Evolutionary conservation across 2,113 vertebrate genomes (phyloP).

Genomic region (Emydocephalus ijimae): DNA sequence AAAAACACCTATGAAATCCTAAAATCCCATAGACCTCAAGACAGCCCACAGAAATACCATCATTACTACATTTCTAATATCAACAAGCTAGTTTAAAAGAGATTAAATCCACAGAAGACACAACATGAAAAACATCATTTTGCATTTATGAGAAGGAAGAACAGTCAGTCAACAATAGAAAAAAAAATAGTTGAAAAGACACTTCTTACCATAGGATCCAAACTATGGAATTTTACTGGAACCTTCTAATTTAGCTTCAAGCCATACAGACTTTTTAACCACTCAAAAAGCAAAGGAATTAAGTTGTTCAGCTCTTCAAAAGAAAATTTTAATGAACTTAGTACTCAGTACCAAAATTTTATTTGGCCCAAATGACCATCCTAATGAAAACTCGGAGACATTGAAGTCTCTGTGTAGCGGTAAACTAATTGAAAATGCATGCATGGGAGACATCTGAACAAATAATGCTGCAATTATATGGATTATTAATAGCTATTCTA

Average conservation of each 20-base stretch:
- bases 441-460: background rate
- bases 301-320: conserved; percentile 13
- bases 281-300: background rate
- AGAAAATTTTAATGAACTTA: conserved; percentile 9
- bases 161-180: background rate
- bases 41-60: background rate
- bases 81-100: background rate
- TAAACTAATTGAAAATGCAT: conserved; percentile 23
- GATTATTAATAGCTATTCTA: conserved; percentile 27
- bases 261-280: background rate
- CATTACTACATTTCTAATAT: background rate
- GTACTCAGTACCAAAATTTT: conserved; percentile 6
- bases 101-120: background rate
- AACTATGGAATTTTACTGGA: background rate
- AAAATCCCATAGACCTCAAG: background rate
- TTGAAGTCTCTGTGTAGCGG: background rate
- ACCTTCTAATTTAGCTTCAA: background rate
- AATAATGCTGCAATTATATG: conserved; percentile 4
- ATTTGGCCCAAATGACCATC: conserved; percentile 23
- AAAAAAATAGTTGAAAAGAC: background rate
- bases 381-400: conserved; percentile 12
- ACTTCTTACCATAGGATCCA: background rate
- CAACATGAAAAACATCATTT: background rate
- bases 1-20: background rate
- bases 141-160: background rate